phyloP scores from a whole-genome alignment of 2,113 vertebrate genomes.

The Scomber colias region DNA sequence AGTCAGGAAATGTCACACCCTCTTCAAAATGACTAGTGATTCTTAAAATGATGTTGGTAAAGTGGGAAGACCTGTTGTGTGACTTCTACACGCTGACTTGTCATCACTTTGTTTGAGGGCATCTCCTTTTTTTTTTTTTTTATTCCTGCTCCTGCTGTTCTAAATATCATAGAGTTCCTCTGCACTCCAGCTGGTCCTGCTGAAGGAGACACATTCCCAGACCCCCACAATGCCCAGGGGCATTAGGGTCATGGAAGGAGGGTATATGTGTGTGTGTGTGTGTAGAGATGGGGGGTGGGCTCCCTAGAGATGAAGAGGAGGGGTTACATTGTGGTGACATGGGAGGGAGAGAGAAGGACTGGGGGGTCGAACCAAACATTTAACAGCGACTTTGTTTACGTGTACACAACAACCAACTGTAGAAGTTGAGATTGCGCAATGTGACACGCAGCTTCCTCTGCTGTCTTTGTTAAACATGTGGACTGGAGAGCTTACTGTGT shows the following conservation, averaged over 20 bases:
- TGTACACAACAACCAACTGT: background rate
- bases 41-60: background rate
- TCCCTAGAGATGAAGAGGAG: conserved; percentile 45
- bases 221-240: conserved; percentile 70
- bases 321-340: conserved; percentile 22
- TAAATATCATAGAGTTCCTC: conserved; percentile 37
- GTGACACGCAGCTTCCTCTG: too few species aligned
- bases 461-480: too few species aligned
- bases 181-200: conserved; percentile 72
- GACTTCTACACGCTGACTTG: background rate
- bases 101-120: conserved; percentile 25
- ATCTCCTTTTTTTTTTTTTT: conserved; percentile 5
- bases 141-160: conserved; percentile 12
- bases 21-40: too few species aligned
- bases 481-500: too few species aligned
- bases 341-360: background rate
- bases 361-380: conserved; percentile 14
- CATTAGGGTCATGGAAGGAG: conserved; percentile 47
- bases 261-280: conserved; percentile 1
- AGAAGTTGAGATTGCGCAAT: background rate
- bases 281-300: background rate
- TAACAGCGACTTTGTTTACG: conserved; percentile 30
- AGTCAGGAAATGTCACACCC: too few species aligned
- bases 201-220: conserved; percentile 77
- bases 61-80: background rate